These are phyloP conservation scores for Acanthopleura granulata DNA, from an alignment of 2,888 invertebrate genomes.

Conservation along the genomic window DNA sequence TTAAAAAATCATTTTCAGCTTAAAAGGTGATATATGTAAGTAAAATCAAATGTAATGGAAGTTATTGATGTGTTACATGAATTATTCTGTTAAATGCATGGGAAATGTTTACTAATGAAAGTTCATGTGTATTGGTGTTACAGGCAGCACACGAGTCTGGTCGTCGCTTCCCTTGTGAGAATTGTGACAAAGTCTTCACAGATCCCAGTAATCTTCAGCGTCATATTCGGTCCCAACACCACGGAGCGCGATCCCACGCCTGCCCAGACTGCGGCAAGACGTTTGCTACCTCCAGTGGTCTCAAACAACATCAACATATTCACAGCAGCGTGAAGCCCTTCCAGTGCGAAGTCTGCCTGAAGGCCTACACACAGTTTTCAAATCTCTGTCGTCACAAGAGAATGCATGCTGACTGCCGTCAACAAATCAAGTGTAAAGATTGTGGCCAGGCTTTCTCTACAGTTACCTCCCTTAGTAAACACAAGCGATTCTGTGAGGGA, in stretches of 20 bases:
- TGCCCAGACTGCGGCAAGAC: constrained; percentile 98
- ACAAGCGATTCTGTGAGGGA: constrained; percentile 96
- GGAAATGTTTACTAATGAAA: too few species aligned
- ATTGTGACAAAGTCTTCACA: constrained; percentile 79
- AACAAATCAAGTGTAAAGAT: constrained; percentile 91
- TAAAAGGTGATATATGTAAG: too few species aligned
- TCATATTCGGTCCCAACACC: constrained; percentile 95
- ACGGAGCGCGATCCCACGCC: constrained; percentile 95
- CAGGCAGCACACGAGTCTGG: constrained; percentile 56
- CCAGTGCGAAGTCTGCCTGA: constrained; percentile 90
- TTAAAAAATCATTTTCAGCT: too few species aligned
- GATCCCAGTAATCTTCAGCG: constrained; percentile 97
- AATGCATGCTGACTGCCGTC: constrained; percentile 96
- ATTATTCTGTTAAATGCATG: too few species aligned
- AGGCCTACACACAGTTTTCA: constrained; percentile 98
- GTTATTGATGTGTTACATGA: too few species aligned
- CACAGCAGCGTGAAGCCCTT: constrained; percentile 98
- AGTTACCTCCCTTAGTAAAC: constrained; percentile 91
- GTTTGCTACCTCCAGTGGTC: constrained; percentile 95
- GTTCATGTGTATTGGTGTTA: too few species aligned
- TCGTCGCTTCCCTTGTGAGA: constrained; percentile 92
- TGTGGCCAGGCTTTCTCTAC: constrained; percentile 94
- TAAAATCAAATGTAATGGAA: too few species aligned
- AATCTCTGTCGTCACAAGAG: constrained; percentile 99
- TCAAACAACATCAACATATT: constrained; percentile 99